phyloP scores from a whole-genome alignment of 2,113 vertebrate species.

The Alligator mississippiensis region DNA sequence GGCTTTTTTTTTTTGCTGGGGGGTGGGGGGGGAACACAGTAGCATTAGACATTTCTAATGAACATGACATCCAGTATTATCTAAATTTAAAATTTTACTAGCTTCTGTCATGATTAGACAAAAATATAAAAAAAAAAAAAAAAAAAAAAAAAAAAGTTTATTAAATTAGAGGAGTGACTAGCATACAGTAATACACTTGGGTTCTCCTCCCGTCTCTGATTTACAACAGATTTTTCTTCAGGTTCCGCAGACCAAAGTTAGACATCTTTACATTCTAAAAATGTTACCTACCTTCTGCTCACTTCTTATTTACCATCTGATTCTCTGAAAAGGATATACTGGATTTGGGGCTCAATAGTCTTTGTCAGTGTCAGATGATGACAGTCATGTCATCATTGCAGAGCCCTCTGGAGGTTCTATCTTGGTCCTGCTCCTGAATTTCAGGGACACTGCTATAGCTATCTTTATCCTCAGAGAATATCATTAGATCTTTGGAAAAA shows the following conservation, averaged over 20 bases:
- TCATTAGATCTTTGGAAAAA: background rate
- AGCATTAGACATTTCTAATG: background rate
- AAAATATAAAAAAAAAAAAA: too few species aligned
- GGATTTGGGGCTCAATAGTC: background rate
- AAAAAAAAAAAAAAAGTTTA: background rate
- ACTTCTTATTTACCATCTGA: background rate
- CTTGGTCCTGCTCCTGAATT: background rate
- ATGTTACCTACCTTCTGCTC: background rate
- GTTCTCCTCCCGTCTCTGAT: background rate
- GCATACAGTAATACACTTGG: background rate
- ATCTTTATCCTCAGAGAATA: background rate
- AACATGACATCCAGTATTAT: background rate
- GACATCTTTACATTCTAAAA: background rate
- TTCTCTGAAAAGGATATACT: background rate
- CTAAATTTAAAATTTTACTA: background rate
- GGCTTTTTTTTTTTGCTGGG: too few species aligned
- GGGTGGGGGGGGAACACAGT: background rate
- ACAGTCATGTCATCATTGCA: background rate
- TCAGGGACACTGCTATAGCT: background rate
- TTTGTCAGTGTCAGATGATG: background rate
- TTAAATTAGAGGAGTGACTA: background rate
- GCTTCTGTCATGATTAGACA: rapidly evolving
- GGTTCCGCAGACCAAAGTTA: background rate
- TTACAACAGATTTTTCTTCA: background rate
- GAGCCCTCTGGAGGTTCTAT: background rate